Conservation (phyloP, 2,113 vertebrate genomes). For the Cyphomyrus plagiostoma region DNA sequence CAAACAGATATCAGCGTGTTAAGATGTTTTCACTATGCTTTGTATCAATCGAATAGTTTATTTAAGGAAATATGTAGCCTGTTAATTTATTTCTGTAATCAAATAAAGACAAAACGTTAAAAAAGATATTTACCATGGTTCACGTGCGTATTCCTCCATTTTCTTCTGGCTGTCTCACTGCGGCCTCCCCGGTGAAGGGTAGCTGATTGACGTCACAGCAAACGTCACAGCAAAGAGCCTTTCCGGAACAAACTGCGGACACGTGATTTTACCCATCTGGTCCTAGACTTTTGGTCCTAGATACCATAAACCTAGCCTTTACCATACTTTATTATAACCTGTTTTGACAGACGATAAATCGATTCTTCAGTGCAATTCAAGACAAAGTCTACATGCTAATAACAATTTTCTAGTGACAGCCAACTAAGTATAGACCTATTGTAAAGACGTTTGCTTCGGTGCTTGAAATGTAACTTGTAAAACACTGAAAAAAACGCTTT, state of each 20-base stretch:
- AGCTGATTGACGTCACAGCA: conserved; percentile 22
- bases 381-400: neutral
- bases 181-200: conserved; percentile 34
- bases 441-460: neutral
- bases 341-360: neutral
- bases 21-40: too few relatives aligned
- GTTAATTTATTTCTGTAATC: neutral
- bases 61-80: neutral
- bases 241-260: neutral
- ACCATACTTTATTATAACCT: neutral
- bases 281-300: neutral
- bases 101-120: neutral
- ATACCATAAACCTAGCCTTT: neutral
- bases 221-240: conserved; percentile 5
- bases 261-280: neutral
- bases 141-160: conserved; percentile 93
- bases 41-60: neutral
- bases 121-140: conserved; percentile 72
- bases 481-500: neutral
- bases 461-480: neutral
- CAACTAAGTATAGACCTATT: neutral
- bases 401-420: neutral
- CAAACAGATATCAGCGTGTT: neutral
- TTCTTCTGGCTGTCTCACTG: conserved; percentile 57
- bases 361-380: neutral